Evolutionary conservation across 2,797 vertebrate species (phyloP), one percentile per base, ranked within the genome.

Genomic region (Gobionotothen gibberifrons): DNA sequence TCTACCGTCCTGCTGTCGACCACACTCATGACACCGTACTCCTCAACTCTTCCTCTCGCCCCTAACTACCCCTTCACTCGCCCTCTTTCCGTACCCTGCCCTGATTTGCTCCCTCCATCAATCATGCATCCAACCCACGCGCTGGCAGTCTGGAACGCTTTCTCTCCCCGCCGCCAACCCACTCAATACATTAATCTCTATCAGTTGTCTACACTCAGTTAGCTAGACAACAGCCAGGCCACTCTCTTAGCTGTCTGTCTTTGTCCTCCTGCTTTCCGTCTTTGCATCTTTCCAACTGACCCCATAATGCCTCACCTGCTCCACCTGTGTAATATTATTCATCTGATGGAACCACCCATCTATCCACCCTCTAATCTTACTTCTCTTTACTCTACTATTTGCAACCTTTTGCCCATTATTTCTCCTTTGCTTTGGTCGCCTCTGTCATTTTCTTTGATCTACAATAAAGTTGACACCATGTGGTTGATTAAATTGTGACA

Each of bases 101-200:
- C 83, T 7, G 39, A 65, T 51, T 42, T 60, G 79, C 79, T 85
- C 79, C 67, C 32, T 78, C 90, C 70, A 92, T 93, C 90, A 85
- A 87, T 92, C 92, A 90, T 59, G 71, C 72, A 81, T 81, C 85
- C 84, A 79, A 36, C 87, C 87, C 85, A 86, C 80, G 71, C 76
- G 21, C 83, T 80, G 82, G 75, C 78, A 87, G 81, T 82, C 85
- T 85, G 79, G 71, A 85, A 81, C 79, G 79, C 72, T 77, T 36
- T 36, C 69, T 59, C 74, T 72, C 66, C 74, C 72, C 55, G 75
- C 83, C 47, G 51, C 83, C 85, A 86, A 88, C 89, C 84, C 79
- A 80, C 79, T 78, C 79, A 36, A 84, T 70, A 86, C 89, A 93
- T 93, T 90, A 84, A 93, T 93, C 91, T 92, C 89, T 82, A 93